Percentiles rank a stretch among this genome's conserved stretches.
These are phyloP conservation scores for Marmota monax DNA, from an alignment of 2,113 vertebrate genomes.

Conservation along the genomic window DNA sequence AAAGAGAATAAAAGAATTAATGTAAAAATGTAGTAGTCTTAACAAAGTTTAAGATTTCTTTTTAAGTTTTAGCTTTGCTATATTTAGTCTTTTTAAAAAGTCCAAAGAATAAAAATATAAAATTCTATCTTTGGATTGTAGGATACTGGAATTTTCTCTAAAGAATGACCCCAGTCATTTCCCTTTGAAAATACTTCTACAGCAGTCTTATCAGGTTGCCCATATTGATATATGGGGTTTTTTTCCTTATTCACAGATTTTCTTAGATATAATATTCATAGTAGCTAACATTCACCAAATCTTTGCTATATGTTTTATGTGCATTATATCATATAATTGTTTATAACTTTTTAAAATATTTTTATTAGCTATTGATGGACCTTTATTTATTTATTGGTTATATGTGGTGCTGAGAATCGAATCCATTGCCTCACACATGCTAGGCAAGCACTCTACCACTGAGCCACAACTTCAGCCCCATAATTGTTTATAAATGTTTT, in stretches of 20 bases:
- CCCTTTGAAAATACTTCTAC: conserved; percentile 11
- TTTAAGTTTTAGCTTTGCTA: conserved; percentile 27
- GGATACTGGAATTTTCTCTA: conserved; percentile 10
- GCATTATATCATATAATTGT: conserved; percentile 26
- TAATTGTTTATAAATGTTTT: conserved; percentile 45
- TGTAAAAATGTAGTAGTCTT: not conserved
- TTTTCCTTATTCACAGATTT: not conserved
- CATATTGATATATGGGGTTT: not conserved
- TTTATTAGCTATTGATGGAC: too few relatives aligned
- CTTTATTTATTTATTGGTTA: too few relatives aligned
- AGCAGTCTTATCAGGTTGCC: not conserved
- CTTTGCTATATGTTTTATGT: conserved; percentile 24
- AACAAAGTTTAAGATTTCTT: conserved; percentile 23
- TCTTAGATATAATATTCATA: not conserved
- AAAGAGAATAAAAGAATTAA: conserved; percentile 38
- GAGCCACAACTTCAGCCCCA: not conserved
- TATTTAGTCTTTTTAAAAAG: conserved; percentile 4
- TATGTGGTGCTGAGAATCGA: too few relatives aligned
- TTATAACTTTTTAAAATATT: not conserved
- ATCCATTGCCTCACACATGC: too few relatives aligned
- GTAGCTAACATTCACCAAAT: conserved; percentile 25
- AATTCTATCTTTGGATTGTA: not conserved
- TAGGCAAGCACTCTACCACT: too few relatives aligned
- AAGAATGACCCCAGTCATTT: conserved; percentile 25
- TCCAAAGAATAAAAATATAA: conserved; percentile 37